Conservation (phyloP, 2,113 vertebrate species). For the Brachionichthys hirsutus region DNA sequence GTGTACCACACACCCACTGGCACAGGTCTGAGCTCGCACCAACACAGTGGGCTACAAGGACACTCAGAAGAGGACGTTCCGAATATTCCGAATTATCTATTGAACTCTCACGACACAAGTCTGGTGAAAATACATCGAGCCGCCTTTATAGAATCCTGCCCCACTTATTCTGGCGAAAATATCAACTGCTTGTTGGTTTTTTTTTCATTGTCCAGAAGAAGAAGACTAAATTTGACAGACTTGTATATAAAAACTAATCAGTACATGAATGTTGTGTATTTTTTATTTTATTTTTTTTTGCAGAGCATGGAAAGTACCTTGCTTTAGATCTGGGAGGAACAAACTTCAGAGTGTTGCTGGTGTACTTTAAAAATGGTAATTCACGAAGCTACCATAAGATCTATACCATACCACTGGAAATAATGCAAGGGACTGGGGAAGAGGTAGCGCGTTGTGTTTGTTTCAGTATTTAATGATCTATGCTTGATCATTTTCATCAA, state of each 20-base stretch:
- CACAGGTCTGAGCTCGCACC: conserved; percentile 77
- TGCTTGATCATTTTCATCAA: not conserved
- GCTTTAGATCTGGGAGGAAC: conserved; percentile 92
- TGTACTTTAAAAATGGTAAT: conserved; percentile 85
- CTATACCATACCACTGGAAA: conserved; percentile 89
- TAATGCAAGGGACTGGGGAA: conserved; percentile 95
- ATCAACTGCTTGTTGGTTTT: too few species aligned
- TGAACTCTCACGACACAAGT: too few species aligned
- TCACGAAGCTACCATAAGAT: conserved; percentile 90
- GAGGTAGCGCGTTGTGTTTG: too few species aligned
- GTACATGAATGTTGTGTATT: not conserved
- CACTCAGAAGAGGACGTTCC: too few species aligned
- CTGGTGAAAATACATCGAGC: too few species aligned
- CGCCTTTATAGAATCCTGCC: too few species aligned
- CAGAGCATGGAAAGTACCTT: conserved; percentile 90
- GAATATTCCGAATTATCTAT: too few species aligned
- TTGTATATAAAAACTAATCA: too few species aligned
- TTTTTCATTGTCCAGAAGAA: not conserved
- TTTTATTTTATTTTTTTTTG: too few species aligned
- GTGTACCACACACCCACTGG: conserved; percentile 86
- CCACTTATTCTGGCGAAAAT: too few species aligned
- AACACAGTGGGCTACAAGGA: not conserved
- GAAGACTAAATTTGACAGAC: not conserved
- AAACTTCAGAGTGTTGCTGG: conserved; percentile 91
- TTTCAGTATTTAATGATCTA: too few species aligned